These are phyloP conservation scores for Ceratitis capitata DNA, from an alignment of 1,140 invertebrate species.

Conservation along the genomic window DNA sequence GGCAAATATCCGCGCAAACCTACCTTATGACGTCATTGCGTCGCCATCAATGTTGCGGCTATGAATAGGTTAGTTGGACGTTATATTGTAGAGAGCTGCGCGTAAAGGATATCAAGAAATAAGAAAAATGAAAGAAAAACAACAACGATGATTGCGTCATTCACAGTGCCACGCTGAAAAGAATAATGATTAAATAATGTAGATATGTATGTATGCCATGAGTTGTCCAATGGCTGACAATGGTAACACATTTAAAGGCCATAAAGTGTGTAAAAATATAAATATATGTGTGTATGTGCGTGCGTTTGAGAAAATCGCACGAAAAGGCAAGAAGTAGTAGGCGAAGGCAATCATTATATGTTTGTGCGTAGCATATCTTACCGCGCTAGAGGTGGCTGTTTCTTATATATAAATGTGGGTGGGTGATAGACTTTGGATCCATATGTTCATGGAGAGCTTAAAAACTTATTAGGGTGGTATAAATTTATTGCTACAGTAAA, in stretches of 20 bases:
- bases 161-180: neutral
- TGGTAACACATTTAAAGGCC: neutral
- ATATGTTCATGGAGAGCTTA: no score
- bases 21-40: neutral
- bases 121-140: neutral
- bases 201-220: neutral
- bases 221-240: neutral
- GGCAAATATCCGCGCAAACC: neutral
- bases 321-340: neutral
- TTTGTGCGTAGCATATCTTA: neutral
- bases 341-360: neutral
- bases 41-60: neutral
- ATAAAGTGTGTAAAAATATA: neutral
- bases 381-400: no score
- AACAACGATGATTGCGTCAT: neutral
- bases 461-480: no score
- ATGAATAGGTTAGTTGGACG: neutral
- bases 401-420: no score
- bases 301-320: neutral
- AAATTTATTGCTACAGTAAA: no score
- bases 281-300: no score
- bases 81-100: neutral
- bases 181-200: neutral
- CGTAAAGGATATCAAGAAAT: neutral
- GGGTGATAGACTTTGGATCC: no score